phyloP scores from a whole-genome alignment of 2,888 invertebrate genomes.

The Acronicta psi region DNA sequence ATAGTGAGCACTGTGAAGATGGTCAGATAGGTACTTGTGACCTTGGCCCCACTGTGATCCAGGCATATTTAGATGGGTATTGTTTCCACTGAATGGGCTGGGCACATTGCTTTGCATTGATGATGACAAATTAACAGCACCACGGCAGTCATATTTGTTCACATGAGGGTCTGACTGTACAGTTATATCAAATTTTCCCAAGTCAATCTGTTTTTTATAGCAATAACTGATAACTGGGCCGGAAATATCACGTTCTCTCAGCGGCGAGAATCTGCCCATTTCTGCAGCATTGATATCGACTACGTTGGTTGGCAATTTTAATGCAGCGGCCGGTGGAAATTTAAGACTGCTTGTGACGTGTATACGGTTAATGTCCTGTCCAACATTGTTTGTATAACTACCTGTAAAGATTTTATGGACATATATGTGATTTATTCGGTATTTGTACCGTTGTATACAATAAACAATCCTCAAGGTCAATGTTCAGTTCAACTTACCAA shows the following conservation, averaged over 20 bases:
- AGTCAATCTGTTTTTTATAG: constrained; percentile 67
- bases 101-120: constrained; percentile 94
- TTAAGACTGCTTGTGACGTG: constrained; percentile 83
- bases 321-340: constrained; percentile 86
- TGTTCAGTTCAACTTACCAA: constrained; percentile 48
- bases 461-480: constrained; percentile 30
- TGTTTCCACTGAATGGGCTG: constrained; percentile 90
- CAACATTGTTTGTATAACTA: constrained; percentile 65
- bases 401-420: constrained; percentile 47
- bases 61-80: constrained; percentile 93
- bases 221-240: constrained; percentile 89
- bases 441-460: constrained; percentile 12
- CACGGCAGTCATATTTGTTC: constrained; percentile 91
- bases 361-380: constrained; percentile 83
- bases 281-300: constrained; percentile 91
- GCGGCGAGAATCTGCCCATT: constrained; percentile 90
- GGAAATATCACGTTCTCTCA: constrained; percentile 90
- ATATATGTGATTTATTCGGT: constrained; percentile 3
- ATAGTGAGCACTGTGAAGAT: constrained; percentile 91
- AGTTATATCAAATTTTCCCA: constrained; percentile 74
- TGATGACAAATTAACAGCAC: constrained; percentile 91
- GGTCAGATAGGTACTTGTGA: constrained; percentile 91
- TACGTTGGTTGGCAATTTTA: constrained; percentile 90
- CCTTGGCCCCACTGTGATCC: constrained; percentile 92
- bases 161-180: constrained; percentile 88